Percentiles rank a stretch among this genome's conserved stretches.
These are phyloP conservation scores for Ochropacha duplaris DNA, from an alignment of 2,888 invertebrate species.

Conservation along the genomic window DNA sequence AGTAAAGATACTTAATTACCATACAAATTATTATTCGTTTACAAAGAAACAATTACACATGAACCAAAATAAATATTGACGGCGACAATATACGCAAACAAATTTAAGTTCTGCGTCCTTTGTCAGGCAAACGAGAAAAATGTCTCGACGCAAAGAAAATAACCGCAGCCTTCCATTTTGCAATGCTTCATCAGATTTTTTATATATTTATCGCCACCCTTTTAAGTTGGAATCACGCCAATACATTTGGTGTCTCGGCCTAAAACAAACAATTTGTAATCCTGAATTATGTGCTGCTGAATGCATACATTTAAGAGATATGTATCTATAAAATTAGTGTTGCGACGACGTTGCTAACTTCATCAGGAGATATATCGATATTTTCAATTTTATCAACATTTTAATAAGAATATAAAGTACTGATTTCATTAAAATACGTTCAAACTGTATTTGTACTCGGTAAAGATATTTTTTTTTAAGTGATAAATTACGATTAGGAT, in stretches of 20 bases:
- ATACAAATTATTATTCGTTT: conserved; percentile 71
- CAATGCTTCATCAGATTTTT: conserved; percentile 68
- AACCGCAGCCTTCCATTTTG: conserved; percentile 54
- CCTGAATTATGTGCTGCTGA: conserved; percentile 82
- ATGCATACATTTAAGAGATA: conserved; percentile 83
- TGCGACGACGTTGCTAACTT: conserved; percentile 32
- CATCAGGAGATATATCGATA: conserved; percentile 13
- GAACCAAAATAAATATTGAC: conserved; percentile 58
- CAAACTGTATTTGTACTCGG: no score
- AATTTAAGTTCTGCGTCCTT: conserved; percentile 61
- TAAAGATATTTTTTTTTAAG: no score
- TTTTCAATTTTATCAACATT: conserved; percentile 29
- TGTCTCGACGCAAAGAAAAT: conserved; percentile 46
- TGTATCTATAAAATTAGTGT: conserved; percentile 75
- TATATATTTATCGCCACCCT: conserved; percentile 77
- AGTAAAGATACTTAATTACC: conserved; percentile 57
- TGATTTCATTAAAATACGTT: no score
- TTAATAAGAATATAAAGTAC: background rate
- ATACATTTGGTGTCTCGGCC: conserved; percentile 77
- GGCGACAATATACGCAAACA: conserved; percentile 58
- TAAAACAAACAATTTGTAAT: conserved; percentile 83
- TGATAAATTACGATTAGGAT: no score
- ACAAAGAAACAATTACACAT: conserved; percentile 50
- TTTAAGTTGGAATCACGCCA: conserved; percentile 79
- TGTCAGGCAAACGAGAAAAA: conserved; percentile 68